Percentiles rank a stretch among this genome's conserved stretches.
Conservation (phyloP, 2,797 vertebrate genomes). For the Phoebastria nigripes region DNA sequence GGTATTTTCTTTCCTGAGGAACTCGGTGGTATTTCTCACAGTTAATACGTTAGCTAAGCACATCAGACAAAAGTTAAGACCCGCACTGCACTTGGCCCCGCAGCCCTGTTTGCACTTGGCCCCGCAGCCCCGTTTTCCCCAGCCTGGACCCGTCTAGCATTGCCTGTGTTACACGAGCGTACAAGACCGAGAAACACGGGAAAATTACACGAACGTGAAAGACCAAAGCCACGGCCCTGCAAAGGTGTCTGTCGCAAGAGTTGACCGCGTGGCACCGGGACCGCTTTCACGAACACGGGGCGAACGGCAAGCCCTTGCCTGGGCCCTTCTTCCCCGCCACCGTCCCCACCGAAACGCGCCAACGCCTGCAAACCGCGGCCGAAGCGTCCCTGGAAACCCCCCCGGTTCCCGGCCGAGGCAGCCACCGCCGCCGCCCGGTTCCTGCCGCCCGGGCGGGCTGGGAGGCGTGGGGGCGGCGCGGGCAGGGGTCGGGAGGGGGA, state of each 20-base stretch:
- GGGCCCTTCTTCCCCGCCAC: not conserved
- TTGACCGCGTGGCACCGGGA: rapidly evolving
- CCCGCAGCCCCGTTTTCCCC: not conserved
- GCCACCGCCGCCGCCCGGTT: not conserved
- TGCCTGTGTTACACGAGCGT: rapidly evolving
- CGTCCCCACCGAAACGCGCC: not conserved
- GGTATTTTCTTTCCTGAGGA: constrained; percentile 38
- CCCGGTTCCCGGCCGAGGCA: too few species aligned
- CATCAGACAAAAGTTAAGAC: not conserved
- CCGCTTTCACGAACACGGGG: rapidly evolving
- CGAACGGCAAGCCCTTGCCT: not conserved
- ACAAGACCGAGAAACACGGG: rapidly evolving
- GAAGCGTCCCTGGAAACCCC: not conserved
- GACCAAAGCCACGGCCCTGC: not conserved
- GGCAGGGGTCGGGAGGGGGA: not conserved
- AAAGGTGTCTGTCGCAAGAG: not conserved
- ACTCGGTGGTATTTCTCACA: constrained; percentile 8
- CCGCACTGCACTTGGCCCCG: not conserved
- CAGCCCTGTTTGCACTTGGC: not conserved
- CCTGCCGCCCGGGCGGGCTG: not conserved
- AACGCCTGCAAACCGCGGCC: not conserved
- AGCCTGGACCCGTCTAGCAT: rapidly evolving
- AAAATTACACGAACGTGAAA: not conserved
- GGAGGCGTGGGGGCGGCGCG: not conserved
- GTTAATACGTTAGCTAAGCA: not conserved